Evolutionary conservation across 1,140 invertebrate genomes (phyloP).

Genomic region (Bombus sylvicola): DNA sequence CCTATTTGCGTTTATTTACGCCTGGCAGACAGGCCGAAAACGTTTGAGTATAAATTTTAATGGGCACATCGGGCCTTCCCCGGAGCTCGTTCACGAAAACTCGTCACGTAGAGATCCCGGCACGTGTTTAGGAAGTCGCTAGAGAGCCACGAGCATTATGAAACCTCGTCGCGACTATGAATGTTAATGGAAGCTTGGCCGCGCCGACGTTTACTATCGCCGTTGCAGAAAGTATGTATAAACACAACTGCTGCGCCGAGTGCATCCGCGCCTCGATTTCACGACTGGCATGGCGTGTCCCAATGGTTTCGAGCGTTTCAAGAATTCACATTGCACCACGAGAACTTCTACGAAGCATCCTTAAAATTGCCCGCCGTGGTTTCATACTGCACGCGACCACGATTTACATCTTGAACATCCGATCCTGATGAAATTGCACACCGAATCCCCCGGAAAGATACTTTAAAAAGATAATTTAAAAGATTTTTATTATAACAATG

Average conservation of each 20-base stretch:
- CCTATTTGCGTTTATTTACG: neutral
- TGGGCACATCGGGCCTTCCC: slow-evolving; percentile 2
- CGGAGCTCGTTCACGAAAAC: slow-evolving; percentile 51
- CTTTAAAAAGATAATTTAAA: no score
- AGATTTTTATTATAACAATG: no score
- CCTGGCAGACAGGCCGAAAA: slow-evolving; percentile 9
- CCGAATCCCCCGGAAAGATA: neutral
- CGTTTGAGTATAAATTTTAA: slow-evolving; percentile 41
- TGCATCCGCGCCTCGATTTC: slow-evolving; percentile 24
- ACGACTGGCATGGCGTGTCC: neutral
- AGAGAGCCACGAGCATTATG: slow-evolving; percentile 61
- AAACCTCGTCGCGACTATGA: slow-evolving; percentile 65
- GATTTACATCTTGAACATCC: neutral
- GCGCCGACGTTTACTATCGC: slow-evolving; percentile 28
- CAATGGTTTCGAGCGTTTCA: neutral
- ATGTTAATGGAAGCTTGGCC: slow-evolving; percentile 63
- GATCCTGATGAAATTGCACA: neutral
- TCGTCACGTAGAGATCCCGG: slow-evolving; percentile 64
- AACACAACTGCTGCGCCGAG: neutral
- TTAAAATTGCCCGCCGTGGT: neutral
- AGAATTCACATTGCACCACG: neutral
- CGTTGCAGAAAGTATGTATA: slow-evolving; percentile 50
- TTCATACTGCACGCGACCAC: neutral
- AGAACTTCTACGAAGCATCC: neutral
- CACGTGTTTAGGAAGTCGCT: slow-evolving; percentile 67